Conservation (phyloP, 2,888 invertebrate species). For the Apodemia mormo region DNA sequence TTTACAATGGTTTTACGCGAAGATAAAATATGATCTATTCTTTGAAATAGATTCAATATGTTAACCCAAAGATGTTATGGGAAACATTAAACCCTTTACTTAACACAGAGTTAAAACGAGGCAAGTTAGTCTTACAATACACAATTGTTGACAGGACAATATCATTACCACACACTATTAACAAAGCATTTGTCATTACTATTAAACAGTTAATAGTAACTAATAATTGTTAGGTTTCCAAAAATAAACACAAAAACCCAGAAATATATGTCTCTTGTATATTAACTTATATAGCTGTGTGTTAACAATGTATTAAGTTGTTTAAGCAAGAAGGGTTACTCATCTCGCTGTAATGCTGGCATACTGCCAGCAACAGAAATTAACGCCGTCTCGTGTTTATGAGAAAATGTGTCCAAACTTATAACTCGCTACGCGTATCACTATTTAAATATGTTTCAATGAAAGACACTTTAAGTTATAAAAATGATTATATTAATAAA, state of each 20-base stretch:
- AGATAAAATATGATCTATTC: no score
- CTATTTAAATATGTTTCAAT: not conserved
- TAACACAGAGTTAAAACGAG: no score
- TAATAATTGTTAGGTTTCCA: not conserved
- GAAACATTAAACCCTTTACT: no score
- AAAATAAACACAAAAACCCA: not conserved
- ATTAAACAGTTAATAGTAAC: not conserved
- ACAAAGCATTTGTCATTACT: no score
- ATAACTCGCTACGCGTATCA: not conserved
- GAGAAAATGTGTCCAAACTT: not conserved
- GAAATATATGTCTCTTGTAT: not conserved
- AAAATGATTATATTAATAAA: no score
- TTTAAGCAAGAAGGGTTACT: conserved; percentile 4
- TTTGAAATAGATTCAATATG: no score
- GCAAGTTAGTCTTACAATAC: no score
- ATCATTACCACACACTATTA: not conserved
- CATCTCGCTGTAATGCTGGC: conserved; percentile 19
- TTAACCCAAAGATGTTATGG: no score
- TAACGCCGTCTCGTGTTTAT: conserved; percentile 15
- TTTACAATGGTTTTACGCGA: no score
- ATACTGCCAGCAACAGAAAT: conserved; percentile 20
- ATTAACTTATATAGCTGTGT: conserved; percentile 2
- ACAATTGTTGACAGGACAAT: no score
- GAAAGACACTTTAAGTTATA: not conserved
- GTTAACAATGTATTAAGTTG: conserved; percentile 2